These are phyloP conservation scores for Pocota personata DNA, from an alignment of 2,888 invertebrate species.

Conservation along the genomic window DNA sequence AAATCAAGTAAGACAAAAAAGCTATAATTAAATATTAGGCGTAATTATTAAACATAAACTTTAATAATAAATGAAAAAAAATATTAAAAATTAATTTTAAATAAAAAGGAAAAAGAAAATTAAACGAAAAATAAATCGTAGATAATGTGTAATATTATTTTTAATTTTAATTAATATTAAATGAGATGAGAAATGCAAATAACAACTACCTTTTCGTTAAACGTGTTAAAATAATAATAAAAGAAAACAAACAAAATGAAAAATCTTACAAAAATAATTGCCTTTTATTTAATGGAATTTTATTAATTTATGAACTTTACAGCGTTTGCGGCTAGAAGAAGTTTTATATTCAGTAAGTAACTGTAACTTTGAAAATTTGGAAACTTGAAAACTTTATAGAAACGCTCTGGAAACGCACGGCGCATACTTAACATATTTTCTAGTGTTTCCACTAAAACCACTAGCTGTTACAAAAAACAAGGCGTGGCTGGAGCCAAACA, in stretches of 20 bases:
- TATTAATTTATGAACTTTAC: not conserved
- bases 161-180: constrained; percentile 69
- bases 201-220: constrained; percentile 73
- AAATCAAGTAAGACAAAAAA: constrained; percentile 48
- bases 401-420: no score
- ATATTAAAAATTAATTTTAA: constrained; percentile 43
- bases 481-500: no score
- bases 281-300: not conserved
- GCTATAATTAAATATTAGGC: constrained; percentile 69
- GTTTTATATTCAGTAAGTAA: no score
- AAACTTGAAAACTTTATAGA: no score
- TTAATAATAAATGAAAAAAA: constrained; percentile 34
- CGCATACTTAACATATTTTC: no score
- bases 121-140: constrained; percentile 60
- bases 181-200: constrained; percentile 70
- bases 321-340: no score
- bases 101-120: constrained; percentile 18
- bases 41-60: constrained; percentile 61
- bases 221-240: constrained; percentile 73
- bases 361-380: no score
- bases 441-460: no score
- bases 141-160: constrained; percentile 73
- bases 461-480: no score
- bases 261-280: constrained; percentile 47
- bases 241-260: constrained; percentile 68